Evolutionary conservation across 2,888 invertebrate species (phyloP), one percentile per base, ranked within the genome.

Genomic region (Ernsta delagoae): DNA sequence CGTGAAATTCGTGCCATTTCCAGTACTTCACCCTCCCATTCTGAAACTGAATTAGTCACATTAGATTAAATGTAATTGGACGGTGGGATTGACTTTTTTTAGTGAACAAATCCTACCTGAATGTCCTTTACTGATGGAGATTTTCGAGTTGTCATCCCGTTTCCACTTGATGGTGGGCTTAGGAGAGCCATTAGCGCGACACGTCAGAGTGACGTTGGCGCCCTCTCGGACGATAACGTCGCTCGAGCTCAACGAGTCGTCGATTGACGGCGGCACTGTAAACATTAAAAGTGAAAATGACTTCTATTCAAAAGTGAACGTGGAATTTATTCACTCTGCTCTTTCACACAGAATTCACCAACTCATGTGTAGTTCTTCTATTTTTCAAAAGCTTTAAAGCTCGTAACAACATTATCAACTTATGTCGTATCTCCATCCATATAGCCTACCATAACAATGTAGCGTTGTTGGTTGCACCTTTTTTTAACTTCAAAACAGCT

Each of bases 221-320:
- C 97, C 97, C 94, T 98, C 98, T 73, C 98, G 95, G 74, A 98
- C 97, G 84, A 98, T 98, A 78, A 97, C 97, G 92, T 98, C 98
- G 85, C 97, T 97, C 82, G 98, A 98, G 87, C 97, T 97, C 88
- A 96, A 94, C 73, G 97, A 96, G 94, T 98, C 98, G 90, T 98
- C 97, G 87, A 98, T 98, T 87, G 97, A 97, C 70, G 98, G 98
- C 66, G 98, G 98, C 79, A 98, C 98, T 98, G 95, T 59, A 93
- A 93, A 92, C 79, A 82, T 83, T 78, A 75, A 84, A 79, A 45
- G 56, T 56, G 56, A 64, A 54, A 64, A 64, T 64, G 4, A 56
- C 54, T 54, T 63, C 43, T 54, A 43, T 43, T 60, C 45, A 34
- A 50, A 50, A 50, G 50, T 50, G 7, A 50, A 16, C 4, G 7